phyloP scores from a whole-genome alignment of 2,888 invertebrate species.

The Caenorhabditis japonica region DNA sequence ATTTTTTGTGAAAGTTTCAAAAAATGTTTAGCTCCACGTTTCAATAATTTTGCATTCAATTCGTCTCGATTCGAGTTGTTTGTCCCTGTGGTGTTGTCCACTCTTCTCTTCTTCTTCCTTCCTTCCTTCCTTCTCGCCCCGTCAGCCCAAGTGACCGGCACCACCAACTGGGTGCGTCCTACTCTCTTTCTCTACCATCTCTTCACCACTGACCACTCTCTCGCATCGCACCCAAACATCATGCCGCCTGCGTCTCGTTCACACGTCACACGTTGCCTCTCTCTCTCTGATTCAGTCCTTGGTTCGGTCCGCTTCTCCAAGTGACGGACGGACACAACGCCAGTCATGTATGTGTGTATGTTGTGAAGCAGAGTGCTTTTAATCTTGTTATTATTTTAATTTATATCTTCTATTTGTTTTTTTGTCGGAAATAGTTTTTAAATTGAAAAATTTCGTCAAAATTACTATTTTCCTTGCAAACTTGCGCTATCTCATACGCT shows the following conservation, averaged over 20 bases:
- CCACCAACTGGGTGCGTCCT: slow-evolving; percentile 35
- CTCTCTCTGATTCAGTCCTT: neutral
- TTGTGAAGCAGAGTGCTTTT: too few relatives aligned
- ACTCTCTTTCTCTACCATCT: slow-evolving; percentile 5
- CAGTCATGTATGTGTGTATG: too few relatives aligned
- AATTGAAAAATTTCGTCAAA: too few relatives aligned
- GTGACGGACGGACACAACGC: neutral
- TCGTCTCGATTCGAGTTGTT: too few relatives aligned
- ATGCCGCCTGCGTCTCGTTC: neutral
- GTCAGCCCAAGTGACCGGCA: slow-evolving; percentile 36
- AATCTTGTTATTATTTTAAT: too few relatives aligned
- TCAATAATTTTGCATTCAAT: too few relatives aligned
- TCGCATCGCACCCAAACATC: slow-evolving; percentile 22
- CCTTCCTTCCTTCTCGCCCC: neutral
- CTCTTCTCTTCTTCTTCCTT: slow-evolving; percentile 2
- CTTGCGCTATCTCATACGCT: slow-evolving; percentile 1
- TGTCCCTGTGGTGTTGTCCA: neutral
- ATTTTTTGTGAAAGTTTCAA: too few relatives aligned
- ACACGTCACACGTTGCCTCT: neutral
- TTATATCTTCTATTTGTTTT: too few relatives aligned
- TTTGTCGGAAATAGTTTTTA: too few relatives aligned
- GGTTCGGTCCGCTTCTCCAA: neutral
- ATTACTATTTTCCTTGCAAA: too few relatives aligned
- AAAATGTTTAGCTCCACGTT: too few relatives aligned
- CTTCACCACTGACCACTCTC: slow-evolving; percentile 29